Percentiles rank a stretch among this genome's conserved stretches.
These are phyloP conservation scores for Zaprionus nigranus DNA, from an alignment of 1,140 invertebrate species.

Conservation along the genomic window DNA sequence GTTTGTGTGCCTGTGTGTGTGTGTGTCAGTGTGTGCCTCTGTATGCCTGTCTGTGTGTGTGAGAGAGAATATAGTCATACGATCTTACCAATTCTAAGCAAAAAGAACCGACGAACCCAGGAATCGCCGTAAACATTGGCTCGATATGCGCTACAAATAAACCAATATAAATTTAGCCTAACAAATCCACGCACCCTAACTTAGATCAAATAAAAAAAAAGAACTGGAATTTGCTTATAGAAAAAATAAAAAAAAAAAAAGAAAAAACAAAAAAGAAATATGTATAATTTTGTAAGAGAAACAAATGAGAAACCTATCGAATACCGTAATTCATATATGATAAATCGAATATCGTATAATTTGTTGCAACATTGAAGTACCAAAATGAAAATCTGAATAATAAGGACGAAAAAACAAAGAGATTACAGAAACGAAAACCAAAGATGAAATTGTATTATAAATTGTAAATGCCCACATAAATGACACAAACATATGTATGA, in stretches of 20 bases:
- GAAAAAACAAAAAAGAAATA: conserved; percentile 23
- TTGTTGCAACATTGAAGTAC: conserved; percentile 83
- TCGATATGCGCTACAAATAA: conserved; percentile 42
- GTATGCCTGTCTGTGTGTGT: conserved; percentile 54
- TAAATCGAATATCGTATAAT: conserved; percentile 51
- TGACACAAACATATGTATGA: conserved; percentile 62
- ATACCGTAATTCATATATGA: conserved; percentile 34
- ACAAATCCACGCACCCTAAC: conserved; percentile 31
- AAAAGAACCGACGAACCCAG: neutral
- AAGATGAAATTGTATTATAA: conserved; percentile 68
- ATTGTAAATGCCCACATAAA: conserved; percentile 59
- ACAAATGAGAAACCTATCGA: conserved; percentile 25
- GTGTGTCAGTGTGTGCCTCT: conserved; percentile 39
- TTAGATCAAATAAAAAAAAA: conserved; percentile 38
- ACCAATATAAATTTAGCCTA: conserved; percentile 53
- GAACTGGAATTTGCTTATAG: conserved; percentile 71
- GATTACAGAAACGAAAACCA: conserved; percentile 30
- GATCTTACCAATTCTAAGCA: conserved; percentile 40
- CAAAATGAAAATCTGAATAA: conserved; percentile 51
- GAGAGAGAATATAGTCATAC: conserved; percentile 46
- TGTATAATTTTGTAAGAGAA: conserved; percentile 30
- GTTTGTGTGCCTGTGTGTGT: conserved; percentile 44
- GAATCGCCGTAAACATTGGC: conserved; percentile 57
- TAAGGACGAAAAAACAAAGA: conserved; percentile 28
- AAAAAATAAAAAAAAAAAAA: too few relatives aligned